These are phyloP conservation scores for Linyphia triangularis DNA, from an alignment of 2,888 invertebrate genomes.

Conservation along the genomic window DNA sequence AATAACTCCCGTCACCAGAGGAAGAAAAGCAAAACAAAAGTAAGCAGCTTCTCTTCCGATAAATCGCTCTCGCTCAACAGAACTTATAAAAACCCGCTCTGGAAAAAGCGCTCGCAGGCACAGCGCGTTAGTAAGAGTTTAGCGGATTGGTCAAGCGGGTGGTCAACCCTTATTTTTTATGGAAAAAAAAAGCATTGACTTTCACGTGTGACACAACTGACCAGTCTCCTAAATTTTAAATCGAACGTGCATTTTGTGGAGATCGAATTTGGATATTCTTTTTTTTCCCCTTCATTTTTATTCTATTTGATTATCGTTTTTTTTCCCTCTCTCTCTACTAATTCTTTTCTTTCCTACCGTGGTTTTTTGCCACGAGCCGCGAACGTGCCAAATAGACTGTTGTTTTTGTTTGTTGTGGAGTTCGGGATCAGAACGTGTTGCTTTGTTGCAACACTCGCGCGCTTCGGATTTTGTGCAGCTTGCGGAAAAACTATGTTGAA, in stretches of 20 bases:
- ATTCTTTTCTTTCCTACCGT: conserved; percentile 29
- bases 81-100: conserved; percentile 68
- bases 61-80: conserved; percentile 59
- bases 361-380: conserved; percentile 61
- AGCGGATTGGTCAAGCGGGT: conserved; percentile 61
- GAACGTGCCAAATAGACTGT: conserved; percentile 63
- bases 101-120: conserved; percentile 46
- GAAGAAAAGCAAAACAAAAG: conserved; percentile 38
- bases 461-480: conserved; percentile 18
- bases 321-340: background rate
- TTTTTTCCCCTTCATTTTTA: background rate
- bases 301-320: background rate
- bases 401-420: conserved; percentile 47
- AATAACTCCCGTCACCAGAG: background rate
- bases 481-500: conserved; percentile 14
- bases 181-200: background rate
- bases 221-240: conserved; percentile 8
- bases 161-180: conserved; percentile 24
- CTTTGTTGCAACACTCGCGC: conserved; percentile 26
- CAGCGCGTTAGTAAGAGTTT: conserved; percentile 58
- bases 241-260: conserved; percentile 17
- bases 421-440: conserved; percentile 36
- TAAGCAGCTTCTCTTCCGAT: conserved; percentile 32
- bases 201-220: conserved; percentile 19
- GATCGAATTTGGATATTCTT: conserved; percentile 8